Evolutionary conservation across 53 echinoderm and acorn worm species (phyloP).

Genomic region (Echinometra lucunter): DNA sequence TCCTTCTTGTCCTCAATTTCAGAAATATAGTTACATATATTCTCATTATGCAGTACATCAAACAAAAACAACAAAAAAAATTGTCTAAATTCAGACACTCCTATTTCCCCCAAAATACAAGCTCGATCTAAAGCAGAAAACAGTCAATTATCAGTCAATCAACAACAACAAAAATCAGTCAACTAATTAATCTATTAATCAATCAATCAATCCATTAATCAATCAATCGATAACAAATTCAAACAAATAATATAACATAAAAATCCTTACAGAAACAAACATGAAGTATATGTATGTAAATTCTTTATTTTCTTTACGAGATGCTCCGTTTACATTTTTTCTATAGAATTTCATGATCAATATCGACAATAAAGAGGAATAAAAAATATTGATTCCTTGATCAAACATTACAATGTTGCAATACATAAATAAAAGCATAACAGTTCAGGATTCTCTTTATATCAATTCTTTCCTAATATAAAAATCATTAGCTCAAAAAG

Average conservation of each 20-base stretch:
- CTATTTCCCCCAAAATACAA: background rate
- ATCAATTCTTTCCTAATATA: background rate
- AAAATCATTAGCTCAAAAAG: background rate
- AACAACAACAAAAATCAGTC: background rate
- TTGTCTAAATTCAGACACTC: background rate
- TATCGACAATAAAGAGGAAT: background rate
- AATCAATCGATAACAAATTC: background rate
- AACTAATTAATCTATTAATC: background rate
- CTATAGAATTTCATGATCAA: background rate
- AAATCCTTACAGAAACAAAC: background rate
- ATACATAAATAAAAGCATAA: background rate
- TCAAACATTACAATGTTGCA: background rate
- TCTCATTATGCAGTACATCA: background rate
- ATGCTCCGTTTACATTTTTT: background rate
- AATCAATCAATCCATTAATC: background rate
- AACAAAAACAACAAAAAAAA: background rate
- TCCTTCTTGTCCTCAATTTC: background rate
- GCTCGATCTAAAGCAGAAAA: background rate
- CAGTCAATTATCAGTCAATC: background rate
- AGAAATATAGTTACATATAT: background rate
- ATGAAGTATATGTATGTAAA: background rate
- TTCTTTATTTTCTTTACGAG: background rate
- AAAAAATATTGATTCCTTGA: background rate
- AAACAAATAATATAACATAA: background rate
- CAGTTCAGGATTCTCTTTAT: background rate